A percentile compares a stretch with the other conserved stretches of the same genome.
Conservation (phyloP, 2,797 vertebrate species). For the Naso thynnoides region DNA sequence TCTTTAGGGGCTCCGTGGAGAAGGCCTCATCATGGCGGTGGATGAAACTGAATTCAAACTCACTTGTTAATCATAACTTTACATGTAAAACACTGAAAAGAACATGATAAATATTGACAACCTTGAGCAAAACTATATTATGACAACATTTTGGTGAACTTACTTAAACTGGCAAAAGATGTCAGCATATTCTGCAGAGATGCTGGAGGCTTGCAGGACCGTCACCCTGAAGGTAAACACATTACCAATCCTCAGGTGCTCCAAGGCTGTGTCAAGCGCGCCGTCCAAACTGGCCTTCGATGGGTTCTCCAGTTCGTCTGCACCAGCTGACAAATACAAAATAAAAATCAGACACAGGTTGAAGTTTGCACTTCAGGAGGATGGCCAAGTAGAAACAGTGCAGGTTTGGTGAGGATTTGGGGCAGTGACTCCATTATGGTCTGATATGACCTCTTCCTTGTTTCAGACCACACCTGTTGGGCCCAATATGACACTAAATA, state of each 20-base stretch:
- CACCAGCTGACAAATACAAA: constrained; percentile 75
- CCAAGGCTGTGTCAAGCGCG: constrained; percentile 82
- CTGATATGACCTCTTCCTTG: too few species aligned
- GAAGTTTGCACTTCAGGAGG: neutral
- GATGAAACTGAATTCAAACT: constrained; percentile 89
- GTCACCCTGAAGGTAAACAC: constrained; percentile 97
- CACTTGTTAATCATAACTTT: constrained; percentile 9
- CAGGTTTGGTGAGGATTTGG: neutral
- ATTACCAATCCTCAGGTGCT: constrained; percentile 92
- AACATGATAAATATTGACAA: neutral
- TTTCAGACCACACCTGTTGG: too few species aligned
- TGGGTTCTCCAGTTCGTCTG: constrained; percentile 87
- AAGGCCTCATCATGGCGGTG: constrained; percentile 98
- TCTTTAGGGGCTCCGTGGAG: constrained; percentile 97
- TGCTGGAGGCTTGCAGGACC: constrained; percentile 96
- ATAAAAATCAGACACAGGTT: neutral
- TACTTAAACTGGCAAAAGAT: constrained; percentile 99
- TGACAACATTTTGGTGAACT: constrained; percentile 19
- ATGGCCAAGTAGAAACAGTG: too few species aligned
- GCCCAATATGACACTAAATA: too few species aligned
- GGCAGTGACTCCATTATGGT: neutral
- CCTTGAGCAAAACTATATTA: neutral
- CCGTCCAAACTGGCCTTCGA: constrained; percentile 86
- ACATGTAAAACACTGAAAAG: neutral
- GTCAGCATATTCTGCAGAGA: constrained; percentile 96